A percentile compares a stretch with the other conserved stretches of the same genome.
Conservation (phyloP, 92 coral and sea anemone species). For the Plumapathes pennacea region DNA sequence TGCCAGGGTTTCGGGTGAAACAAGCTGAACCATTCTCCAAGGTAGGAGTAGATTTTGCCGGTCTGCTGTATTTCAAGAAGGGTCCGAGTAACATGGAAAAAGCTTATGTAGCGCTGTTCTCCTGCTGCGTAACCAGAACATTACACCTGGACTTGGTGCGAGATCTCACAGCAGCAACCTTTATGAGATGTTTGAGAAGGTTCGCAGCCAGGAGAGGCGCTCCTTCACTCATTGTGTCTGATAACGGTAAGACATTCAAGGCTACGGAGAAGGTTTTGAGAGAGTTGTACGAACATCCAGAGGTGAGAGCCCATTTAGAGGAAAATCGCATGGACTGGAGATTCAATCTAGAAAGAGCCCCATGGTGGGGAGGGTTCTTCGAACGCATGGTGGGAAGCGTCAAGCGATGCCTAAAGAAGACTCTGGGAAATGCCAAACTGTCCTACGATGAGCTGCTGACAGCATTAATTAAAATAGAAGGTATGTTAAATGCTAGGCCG, state of each 20-base stretch:
- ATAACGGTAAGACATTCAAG: conserved; percentile 4
- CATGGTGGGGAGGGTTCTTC: conserved; percentile 1
- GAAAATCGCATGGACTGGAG: neutral
- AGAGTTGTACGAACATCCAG: neutral
- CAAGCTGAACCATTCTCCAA: conserved; percentile 10
- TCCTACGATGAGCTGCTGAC: neutral
- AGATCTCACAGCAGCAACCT: neutral
- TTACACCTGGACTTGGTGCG: conserved; percentile 4
- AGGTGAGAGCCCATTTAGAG: neutral
- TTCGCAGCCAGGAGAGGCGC: neutral
- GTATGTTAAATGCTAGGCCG: neutral
- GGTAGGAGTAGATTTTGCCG: conserved; percentile 35
- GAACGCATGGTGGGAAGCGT: neutral
- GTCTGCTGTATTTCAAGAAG: conserved; percentile 20
- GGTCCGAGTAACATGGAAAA: neutral
- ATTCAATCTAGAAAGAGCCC: neutral
- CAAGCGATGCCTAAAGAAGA: neutral
- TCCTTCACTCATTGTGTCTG: neutral
- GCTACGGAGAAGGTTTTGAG: neutral
- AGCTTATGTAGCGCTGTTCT: neutral
- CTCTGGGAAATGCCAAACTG: neutral
- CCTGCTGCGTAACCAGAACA: conserved; percentile 6
- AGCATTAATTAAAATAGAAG: neutral
- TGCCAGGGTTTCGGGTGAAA: conserved; percentile 16
- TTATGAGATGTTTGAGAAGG: neutral